Base-by-base conservation (phyloP, 1,140 invertebrate species). In the Drosophila navojoa region DNA sequence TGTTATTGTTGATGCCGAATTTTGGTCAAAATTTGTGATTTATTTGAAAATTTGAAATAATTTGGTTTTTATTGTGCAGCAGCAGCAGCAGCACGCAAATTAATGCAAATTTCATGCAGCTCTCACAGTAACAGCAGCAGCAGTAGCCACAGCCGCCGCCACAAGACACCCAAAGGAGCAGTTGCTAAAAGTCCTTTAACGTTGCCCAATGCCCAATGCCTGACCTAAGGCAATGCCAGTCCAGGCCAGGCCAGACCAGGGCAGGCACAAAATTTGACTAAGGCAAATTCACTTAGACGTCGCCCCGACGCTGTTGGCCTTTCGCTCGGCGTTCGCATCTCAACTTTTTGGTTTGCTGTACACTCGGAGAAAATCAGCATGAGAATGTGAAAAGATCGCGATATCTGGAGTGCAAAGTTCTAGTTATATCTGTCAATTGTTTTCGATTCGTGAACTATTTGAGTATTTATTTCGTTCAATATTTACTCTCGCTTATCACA, bases 241-340 rank as follows among this genome's bases (percentile, higher is more conserved):
- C n/a, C 22, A 42, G n/a, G 15, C 40, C 15, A 19, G 5, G 13
- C 32, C 25, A 25, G 11, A 45, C 40, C 52, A 27, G 42, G 42
- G n/a, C 42, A 45, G 15, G 62, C 70, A 77, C 35, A 74, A 81
- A 87, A 87, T 87, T 86, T 86, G 79, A 79, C 79, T 87, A 74
- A 66, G 79, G 76, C 64, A 87, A 86, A 86, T 82, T 86, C 84
- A 87, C 82, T 87, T 82, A 86, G 82, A 82, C 74, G 53, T 54
- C 15, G 59, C 32, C 47, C 35, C 49, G 32, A 10, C 71, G 80
- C 69, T 84, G 76, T 76, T 82, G 80, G 66, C 76, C 80, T 79
- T 68, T 79, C 70, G 63, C 80, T 71, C 75, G 59, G 54, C 68
- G 69, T 84, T 49, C 55, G 59, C 71, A 81, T 4, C 59, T 63